Evolutionary conservation across 1,140 invertebrate genomes (phyloP).

Genomic region (Lordiphosa mommai): DNA sequence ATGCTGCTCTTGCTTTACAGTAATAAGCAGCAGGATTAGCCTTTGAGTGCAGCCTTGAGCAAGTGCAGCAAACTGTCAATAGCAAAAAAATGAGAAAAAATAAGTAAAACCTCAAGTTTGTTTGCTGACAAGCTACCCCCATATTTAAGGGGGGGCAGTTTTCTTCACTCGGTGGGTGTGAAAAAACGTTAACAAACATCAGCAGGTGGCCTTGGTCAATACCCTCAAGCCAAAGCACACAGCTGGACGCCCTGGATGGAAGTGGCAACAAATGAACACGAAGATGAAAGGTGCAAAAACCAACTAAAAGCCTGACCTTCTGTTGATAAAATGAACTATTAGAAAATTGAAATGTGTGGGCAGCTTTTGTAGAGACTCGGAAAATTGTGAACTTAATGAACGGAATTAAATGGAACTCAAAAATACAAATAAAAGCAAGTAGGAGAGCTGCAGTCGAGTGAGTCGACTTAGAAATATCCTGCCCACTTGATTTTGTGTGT

Average conservation of each 20-base stretch:
- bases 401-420: too few species aligned
- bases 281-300: constrained; percentile 19
- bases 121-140: neutral
- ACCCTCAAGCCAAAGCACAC: neutral
- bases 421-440: too few species aligned
- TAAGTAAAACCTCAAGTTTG: constrained; percentile 2
- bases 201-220: constrained; percentile 20
- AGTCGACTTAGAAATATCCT: too few species aligned
- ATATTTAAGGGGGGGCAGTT: neutral
- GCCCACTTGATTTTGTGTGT: too few species aligned
- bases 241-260: neutral
- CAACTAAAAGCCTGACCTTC: constrained; percentile 30
- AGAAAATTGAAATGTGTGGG: too few species aligned
- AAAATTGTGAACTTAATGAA: too few species aligned
- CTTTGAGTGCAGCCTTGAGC: constrained; percentile 30
- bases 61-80: constrained; percentile 23
- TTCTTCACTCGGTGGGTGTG: constrained; percentile 16
- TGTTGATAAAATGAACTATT: too few species aligned
- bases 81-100: neutral
- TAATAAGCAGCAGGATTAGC: constrained; percentile 56
- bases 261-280: constrained; percentile 11
- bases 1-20: constrained; percentile 25
- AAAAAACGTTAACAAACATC: constrained; percentile 22
- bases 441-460: too few species aligned
- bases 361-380: too few species aligned